Evolutionary conservation across 1,140 invertebrate genomes (phyloP), one percentile per base, ranked within the genome.

Genomic region (Drosophila pseudoobscura): DNA sequence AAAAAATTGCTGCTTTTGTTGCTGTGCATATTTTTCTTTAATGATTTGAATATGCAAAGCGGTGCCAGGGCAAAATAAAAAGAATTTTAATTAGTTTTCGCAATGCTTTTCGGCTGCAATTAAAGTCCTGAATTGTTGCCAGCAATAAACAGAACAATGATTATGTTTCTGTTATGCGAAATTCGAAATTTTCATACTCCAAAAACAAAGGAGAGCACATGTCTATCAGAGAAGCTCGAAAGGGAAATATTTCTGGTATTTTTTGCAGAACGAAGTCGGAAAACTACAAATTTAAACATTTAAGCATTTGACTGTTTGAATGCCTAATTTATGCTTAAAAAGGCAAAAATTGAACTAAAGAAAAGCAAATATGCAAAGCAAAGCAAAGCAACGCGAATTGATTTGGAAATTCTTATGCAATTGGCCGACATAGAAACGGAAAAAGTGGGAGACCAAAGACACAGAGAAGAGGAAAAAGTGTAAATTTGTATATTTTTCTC

Each of bases 31-130:
- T 75, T 68, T 75, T 57, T 69, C 75, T 85, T 70, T 78, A 87
- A 88, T 87, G 79, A 56, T 83, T 68, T 52, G 52, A 76, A 76
- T 75, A 82, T 57, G 65, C 64, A 63, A 71, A 65, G 47, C 45
- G 61, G 20, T 4, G 47, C 8, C 52, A 65, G 51, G 52, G 31
- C 47, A 68, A 39, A 39, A 45, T 47, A 65, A 85, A 66, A 84
- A 80, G 66, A 84, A 79, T 87, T 87, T 82, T 78, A 87, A 87
- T 87, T 79, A 75, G 78, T 87, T 85, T 78, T 70, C 35, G 52
- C 62, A 56, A 43, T 49, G 58, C 60, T 75, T 59, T 82, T 49
- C 43, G 51, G 35, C 35, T 69, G 63, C 66, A 70, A 70, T 70
- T 70, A 70, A 70, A 69, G 66, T 52, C 62, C 35, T 69, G 57